Evolutionary conservation across 2,888 invertebrate species (phyloP), one percentile per base, ranked within the genome.

Genomic region (Gibbula magus): DNA sequence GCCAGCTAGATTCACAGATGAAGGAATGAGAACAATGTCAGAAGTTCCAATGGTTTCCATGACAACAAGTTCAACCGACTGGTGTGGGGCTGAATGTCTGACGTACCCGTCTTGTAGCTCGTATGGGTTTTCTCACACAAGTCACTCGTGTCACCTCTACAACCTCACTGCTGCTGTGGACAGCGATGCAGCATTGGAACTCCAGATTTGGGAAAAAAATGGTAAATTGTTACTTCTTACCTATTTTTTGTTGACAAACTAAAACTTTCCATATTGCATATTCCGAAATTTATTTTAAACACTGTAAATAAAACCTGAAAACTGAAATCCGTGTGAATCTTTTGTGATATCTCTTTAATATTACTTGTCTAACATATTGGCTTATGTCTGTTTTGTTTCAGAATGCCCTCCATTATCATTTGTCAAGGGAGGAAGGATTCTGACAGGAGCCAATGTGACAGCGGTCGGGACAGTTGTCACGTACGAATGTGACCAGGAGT

Each of bases 11-110:
- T 45, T 45, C 45, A 45, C 45, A 45, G 45, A 45, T 13, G 45
- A 8, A 10, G 45, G 45, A 10, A 45, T 13, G 10, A 45, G 13
- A 45, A 8, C 13, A 2, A n/a, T 70, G 20, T 35, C 32, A 8
- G 29, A 35, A 35, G 70, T 35, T 20, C 70, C 70, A 18, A 70
- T 70, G 70, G 32, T 10, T 16, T 32, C 39, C 32, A 20, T 70
- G n/a, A 18, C 20, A 35, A 70, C 32, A 32, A 70, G 39, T 10
- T 20, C 70, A 0, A 39, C 20, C 8, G 70, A 70, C n/a, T 70
- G 70, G 70, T 70, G 70, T 70, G 70, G 70, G 10, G 70, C 70
- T 3, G 70, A 70, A n/a, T 70, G 70, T 35, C 32, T 70, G 13
- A 35, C 32, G n/a, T 18, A 39, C 2, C 8, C 70, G 8, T 35